These are phyloP conservation scores for Thalassoma bifasciatum DNA, from an alignment of 2,113 vertebrate species.

Conservation along the genomic window DNA sequence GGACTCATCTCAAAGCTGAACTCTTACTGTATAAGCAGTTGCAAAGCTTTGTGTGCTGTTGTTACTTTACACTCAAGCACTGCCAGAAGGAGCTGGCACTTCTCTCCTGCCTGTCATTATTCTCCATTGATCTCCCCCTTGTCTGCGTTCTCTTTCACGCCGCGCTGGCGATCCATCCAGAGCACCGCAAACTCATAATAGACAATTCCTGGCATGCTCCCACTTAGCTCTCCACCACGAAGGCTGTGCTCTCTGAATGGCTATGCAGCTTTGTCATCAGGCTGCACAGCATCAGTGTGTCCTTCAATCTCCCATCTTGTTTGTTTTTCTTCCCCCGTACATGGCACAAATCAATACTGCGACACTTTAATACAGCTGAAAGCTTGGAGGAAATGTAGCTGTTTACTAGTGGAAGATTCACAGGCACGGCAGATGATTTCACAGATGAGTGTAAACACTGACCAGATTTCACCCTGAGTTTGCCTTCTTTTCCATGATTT, in stretches of 20 bases:
- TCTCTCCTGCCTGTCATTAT: conserved; percentile 31
- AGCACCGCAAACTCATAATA: conserved; percentile 58
- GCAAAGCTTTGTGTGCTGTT: conserved; percentile 15
- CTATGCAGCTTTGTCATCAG: conserved; percentile 49
- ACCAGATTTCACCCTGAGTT: conserved; percentile 11
- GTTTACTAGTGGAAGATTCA: conserved; percentile 29
- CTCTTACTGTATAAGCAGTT: conserved; percentile 6
- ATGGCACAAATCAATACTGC: conserved; percentile 62
- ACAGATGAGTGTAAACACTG: conserved; percentile 2
- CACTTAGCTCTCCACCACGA: conserved; percentile 45
- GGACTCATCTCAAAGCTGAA: conserved; percentile 4
- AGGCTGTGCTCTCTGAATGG: conserved; percentile 42
- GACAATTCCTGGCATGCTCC: conserved; percentile 62
- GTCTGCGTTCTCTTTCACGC: conserved; percentile 22
- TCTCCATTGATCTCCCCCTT: conserved; percentile 67
- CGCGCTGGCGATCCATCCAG: conserved; percentile 41
- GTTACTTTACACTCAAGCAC: conserved; percentile 18
- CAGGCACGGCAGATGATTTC: conserved; percentile 25
- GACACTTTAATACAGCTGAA: conserved; percentile 60
- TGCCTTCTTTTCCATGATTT: conserved; percentile 18
- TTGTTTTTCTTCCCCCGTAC: conserved; percentile 39
- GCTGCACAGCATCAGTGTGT: conserved; percentile 37
- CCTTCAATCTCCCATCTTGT: conserved; percentile 49
- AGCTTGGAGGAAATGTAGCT: conserved; percentile 49
- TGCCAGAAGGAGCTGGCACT: conserved; percentile 38